phyloP scores from a whole-genome alignment of 2,113 vertebrate species.

The Percina caprodes region DNA sequence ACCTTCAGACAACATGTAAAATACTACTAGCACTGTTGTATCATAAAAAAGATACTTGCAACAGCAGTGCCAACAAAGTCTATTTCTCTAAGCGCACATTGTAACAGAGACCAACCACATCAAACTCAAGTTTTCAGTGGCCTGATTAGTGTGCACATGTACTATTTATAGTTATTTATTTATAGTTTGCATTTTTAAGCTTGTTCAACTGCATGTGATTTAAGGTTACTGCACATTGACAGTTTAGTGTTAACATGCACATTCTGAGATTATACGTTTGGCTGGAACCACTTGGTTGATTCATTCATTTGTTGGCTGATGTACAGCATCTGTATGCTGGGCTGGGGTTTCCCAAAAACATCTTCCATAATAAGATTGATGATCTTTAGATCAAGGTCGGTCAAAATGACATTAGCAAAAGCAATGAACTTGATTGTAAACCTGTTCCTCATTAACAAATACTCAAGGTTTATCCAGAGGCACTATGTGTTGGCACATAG shows the following conservation, averaged over 20 bases:
- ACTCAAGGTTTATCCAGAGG: conserved; percentile 58
- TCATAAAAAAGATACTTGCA: conserved; percentile 60
- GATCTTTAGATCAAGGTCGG: not conserved
- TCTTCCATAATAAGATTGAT: not conserved
- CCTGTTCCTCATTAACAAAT: conserved; percentile 46
- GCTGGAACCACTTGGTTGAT: conserved; percentile 21
- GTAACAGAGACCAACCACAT: conserved; percentile 48
- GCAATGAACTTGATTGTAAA: conserved; percentile 55
- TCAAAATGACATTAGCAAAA: conserved; percentile 18
- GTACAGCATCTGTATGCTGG: conserved; percentile 19
- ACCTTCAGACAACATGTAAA: conserved; percentile 38
- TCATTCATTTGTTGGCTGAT: conserved; percentile 15
- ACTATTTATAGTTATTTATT: no score
- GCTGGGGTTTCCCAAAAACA: conserved; percentile 30
- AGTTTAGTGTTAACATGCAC: conserved; percentile 23
- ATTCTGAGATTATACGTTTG: conserved; percentile 31
- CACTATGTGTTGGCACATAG: conserved; percentile 37
- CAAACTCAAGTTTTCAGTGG: not conserved
- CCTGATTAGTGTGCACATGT: conserved; percentile 25
- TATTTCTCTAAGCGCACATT: conserved; percentile 11
- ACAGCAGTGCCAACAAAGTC: conserved; percentile 31
- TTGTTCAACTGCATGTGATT: conserved; percentile 31
- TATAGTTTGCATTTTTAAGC: conserved; percentile 13
- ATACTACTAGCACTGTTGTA: conserved; percentile 52
- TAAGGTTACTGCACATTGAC: conserved; percentile 33